These are phyloP conservation scores for Oopsacas minuta DNA, from an alignment of 37 sponge, comb jelly and placozoan genomes.

Conservation along the genomic window DNA sequence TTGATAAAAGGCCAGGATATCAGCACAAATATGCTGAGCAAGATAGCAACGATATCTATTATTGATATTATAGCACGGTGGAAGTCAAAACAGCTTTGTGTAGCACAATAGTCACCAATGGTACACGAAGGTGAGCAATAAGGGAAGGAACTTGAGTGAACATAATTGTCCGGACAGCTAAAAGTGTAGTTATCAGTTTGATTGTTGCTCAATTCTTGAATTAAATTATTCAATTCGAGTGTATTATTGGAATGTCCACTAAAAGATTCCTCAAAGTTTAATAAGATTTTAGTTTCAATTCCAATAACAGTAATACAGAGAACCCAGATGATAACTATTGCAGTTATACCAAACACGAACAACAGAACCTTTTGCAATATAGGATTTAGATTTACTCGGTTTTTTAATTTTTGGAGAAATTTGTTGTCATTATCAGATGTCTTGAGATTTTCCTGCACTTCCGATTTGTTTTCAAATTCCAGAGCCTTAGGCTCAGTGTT, in stretches of 20 bases:
- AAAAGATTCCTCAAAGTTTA: not conserved
- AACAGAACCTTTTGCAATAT: not conserved
- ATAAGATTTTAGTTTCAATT: not conserved
- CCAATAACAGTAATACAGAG: not conserved
- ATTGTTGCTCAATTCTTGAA: not conserved
- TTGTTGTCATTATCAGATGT: not conserved
- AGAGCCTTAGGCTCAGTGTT: too few relatives aligned
- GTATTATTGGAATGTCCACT: not conserved
- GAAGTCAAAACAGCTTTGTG: slow-evolving; percentile 1
- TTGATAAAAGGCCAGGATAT: not conserved
- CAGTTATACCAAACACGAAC: not conserved
- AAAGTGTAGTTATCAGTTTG: slow-evolving; percentile 6
- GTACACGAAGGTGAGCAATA: slow-evolving; percentile 8
- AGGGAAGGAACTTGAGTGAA: not conserved
- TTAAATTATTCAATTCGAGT: not conserved
- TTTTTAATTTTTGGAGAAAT: not conserved
- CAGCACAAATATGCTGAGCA: not conserved
- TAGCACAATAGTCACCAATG: not conserved
- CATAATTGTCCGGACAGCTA: not conserved
- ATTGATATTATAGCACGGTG: not conserved
- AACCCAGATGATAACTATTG: not conserved
- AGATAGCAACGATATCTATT: not conserved
- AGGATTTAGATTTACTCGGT: not conserved
- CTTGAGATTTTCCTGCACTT: not conserved
- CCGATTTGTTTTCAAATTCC: too few relatives aligned